Conservation (phyloP, 1,140 invertebrate genomes). For the Lethrus apterus region DNA sequence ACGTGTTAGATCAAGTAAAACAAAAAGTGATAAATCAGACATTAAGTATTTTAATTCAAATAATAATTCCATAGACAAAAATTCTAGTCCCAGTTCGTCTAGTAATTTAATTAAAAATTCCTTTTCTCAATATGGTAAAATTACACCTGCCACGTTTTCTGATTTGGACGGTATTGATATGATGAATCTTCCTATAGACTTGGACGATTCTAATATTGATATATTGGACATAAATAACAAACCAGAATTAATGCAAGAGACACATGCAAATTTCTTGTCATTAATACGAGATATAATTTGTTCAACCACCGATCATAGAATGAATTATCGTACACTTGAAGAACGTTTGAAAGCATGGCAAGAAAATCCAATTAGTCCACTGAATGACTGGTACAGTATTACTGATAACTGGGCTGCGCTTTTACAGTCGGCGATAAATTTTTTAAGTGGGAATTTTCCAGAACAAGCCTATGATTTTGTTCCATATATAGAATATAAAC, state of each 20-base stretch:
- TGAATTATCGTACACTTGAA: conserved; percentile 65
- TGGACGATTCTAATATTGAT: conserved; percentile 52
- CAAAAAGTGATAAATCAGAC: conserved; percentile 9
- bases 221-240: conserved; percentile 44
- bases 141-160: conserved; percentile 41
- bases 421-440: conserved; percentile 74
- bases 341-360: conserved; percentile 72
- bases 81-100: conserved; percentile 6
- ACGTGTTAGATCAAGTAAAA: conserved; percentile 16
- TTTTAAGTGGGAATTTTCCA: conserved; percentile 77
- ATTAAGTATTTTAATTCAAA: conserved; percentile 3
- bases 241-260: conserved; percentile 59
- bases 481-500: conserved; percentile 87
- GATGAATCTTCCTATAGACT: conserved; percentile 57
- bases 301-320: conserved; percentile 72
- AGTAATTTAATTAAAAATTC: conserved; percentile 17
- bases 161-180: conserved; percentile 57
- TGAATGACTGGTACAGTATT: conserved; percentile 69
- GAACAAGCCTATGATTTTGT: conserved; percentile 84
- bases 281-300: conserved; percentile 74
- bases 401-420: conserved; percentile 70
- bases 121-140: conserved; percentile 32
- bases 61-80: not conserved
- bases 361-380: conserved; percentile 67
- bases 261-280: conserved; percentile 75